Conservation (phyloP, 2,797 vertebrate species). For the Pipistrellus kuhlii region DNA sequence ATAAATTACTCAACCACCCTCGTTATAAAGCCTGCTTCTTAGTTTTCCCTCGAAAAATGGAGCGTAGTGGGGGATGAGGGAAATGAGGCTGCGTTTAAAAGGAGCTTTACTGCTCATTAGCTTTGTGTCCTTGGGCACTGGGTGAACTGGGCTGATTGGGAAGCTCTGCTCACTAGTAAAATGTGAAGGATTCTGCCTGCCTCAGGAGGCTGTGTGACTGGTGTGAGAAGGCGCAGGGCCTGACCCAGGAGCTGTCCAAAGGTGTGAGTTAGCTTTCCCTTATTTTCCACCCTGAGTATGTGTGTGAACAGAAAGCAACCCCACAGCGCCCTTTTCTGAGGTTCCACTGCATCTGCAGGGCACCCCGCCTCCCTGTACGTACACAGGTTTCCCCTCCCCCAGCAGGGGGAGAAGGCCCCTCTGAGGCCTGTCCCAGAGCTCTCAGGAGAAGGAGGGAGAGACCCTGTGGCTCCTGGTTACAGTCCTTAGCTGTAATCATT, state of each 20-base stretch:
- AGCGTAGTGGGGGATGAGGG: rapidly evolving
- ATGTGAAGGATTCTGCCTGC: background rate
- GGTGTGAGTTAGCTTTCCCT: background rate
- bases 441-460: background rate
- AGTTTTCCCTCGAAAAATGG: background rate
- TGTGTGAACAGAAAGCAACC: background rate
- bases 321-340: background rate
- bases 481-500: conserved; percentile 76
- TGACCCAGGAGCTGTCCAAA: background rate
- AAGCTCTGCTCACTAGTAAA: background rate
- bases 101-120: background rate
- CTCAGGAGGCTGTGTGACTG: background rate
- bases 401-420: background rate
- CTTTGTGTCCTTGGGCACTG: background rate
- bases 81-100: background rate
- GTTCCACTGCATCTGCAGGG: background rate
- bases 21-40: background rate
- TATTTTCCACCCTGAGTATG: background rate
- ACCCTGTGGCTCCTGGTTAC: conserved; percentile 59
- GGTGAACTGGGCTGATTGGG: background rate
- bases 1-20: background rate
- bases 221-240: too few species aligned
- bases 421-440: background rate
- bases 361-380: background rate
- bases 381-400: background rate